A percentile compares a stretch with the other conserved stretches of the same genome.
These are phyloP conservation scores for Oscheius sp. DNA, from an alignment of 2,888 invertebrate species.

Conservation along the genomic window DNA sequence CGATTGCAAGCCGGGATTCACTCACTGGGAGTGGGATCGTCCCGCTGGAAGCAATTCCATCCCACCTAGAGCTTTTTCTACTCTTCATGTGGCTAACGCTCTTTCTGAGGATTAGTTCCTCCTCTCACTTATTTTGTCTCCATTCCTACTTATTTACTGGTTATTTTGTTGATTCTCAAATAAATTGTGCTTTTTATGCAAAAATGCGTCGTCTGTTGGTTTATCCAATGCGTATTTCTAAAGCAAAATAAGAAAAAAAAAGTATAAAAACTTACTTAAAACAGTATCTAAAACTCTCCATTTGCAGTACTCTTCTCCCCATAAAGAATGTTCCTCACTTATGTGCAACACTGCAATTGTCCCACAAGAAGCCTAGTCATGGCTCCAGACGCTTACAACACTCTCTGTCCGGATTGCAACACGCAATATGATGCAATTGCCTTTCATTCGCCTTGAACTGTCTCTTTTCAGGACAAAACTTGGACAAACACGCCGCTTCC, in stretches of 20 bases:
- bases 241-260: no score
- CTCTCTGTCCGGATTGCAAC: slow-evolving; percentile 23
- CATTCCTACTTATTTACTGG: not conserved
- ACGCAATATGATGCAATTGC: not conserved
- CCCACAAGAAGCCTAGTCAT: slow-evolving; percentile 25
- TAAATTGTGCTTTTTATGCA: not conserved
- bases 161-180: not conserved
- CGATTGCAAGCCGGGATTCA: not conserved
- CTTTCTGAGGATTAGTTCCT: slow-evolving; percentile 6
- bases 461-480: not conserved
- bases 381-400: slow-evolving; percentile 6
- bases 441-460: not conserved
- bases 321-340: slow-evolving; percentile 30
- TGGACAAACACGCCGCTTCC: slow-evolving; percentile 36
- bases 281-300: no score
- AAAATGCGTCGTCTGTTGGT: not conserved
- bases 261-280: no score
- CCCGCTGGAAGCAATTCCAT: not conserved
- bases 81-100: slow-evolving; percentile 2
- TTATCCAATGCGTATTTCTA: not conserved
- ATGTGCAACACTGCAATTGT: slow-evolving; percentile 28
- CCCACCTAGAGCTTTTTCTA: not conserved
- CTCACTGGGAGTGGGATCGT: slow-evolving; percentile 24
- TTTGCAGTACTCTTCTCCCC: no score
- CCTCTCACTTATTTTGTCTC: not conserved